Evolutionary conservation across 2,888 invertebrate genomes (phyloP).

Genomic region (Idaea biselata): DNA sequence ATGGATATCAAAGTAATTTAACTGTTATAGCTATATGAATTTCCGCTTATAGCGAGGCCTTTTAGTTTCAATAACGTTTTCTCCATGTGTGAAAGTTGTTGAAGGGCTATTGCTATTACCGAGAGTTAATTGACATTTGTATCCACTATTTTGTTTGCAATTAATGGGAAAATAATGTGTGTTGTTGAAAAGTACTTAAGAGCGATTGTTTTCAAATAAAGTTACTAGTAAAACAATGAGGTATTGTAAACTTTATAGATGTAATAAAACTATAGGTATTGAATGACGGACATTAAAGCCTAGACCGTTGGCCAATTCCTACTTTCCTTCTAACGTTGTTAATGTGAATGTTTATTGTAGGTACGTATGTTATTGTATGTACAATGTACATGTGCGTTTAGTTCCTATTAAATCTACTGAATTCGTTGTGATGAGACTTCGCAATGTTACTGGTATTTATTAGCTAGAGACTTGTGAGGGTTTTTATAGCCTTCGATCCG

Average conservation of each 20-base stretch:
- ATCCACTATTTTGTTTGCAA: not conserved
- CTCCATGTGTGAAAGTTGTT: slow-evolving; percentile 3
- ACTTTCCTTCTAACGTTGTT: too few species aligned
- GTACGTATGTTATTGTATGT: too few species aligned
- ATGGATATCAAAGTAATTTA: slow-evolving; percentile 11
- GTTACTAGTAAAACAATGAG: not conserved
- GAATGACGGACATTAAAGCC: not conserved
- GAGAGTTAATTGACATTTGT: not conserved
- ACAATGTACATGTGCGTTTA: too few species aligned
- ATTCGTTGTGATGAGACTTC: too few species aligned
- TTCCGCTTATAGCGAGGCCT: slow-evolving; percentile 11
- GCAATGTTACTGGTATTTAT: too few species aligned
- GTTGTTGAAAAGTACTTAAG: not conserved
- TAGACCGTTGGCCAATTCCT: not conserved
- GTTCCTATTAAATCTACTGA: too few species aligned
- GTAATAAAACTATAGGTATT: not conserved
- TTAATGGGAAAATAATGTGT: not conserved
- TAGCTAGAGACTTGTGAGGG: too few species aligned
- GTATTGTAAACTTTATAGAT: not conserved
- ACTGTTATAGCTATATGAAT: slow-evolving; percentile 18
- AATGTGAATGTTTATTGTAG: too few species aligned
- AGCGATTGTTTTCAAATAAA: not conserved
- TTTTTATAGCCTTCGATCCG: too few species aligned
- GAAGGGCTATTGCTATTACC: not conserved
- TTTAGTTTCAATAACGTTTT: slow-evolving; percentile 3